These are phyloP conservation scores for Tupiocoris notatus DNA, from an alignment of 2,888 invertebrate genomes.

Conservation along the genomic window DNA sequence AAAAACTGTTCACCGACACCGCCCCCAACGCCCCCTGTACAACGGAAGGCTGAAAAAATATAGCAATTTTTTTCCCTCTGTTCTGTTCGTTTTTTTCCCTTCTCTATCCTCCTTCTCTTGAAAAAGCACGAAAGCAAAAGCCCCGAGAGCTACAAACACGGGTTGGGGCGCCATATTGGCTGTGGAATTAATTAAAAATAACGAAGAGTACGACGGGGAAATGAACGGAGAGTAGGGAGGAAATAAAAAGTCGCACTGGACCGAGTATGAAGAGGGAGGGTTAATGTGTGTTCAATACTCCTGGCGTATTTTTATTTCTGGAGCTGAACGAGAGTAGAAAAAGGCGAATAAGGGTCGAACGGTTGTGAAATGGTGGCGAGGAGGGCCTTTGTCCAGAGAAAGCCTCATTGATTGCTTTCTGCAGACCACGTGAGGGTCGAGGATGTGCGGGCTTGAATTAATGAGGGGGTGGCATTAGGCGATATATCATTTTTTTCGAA, in stretches of 20 bases:
- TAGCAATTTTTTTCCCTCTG: constrained; percentile 24
- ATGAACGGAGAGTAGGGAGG: constrained; percentile 13
- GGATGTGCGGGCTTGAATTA: constrained; percentile 26
- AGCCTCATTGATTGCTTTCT: constrained; percentile 40
- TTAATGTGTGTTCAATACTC: constrained; percentile 48
- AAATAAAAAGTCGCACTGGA: neutral
- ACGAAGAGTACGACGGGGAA: constrained; percentile 41
- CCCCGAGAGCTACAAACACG: constrained; percentile 33
- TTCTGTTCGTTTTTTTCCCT: neutral
- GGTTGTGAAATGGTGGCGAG: neutral
- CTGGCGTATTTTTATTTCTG: constrained; percentile 47
- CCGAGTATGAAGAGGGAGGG: constrained; percentile 13
- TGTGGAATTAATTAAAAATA: constrained; percentile 49
- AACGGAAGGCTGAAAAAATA: constrained; percentile 5
- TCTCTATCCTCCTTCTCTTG: constrained; percentile 14
- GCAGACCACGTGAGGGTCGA: neutral
- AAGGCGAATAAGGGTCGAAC: neutral
- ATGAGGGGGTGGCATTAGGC: constrained; percentile 43
- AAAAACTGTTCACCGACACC: constrained; percentile 42
- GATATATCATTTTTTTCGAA: constrained; percentile 42
- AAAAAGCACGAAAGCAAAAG: constrained; percentile 7
- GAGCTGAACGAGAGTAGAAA: constrained; percentile 18
- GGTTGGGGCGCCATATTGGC: constrained; percentile 47
- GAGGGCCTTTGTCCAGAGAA: constrained; percentile 35
- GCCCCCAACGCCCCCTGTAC: too few relatives aligned